A percentile compares a stretch with the other conserved stretches of the same genome.
Evolutionary conservation across 2,113 vertebrate genomes (phyloP).

Genomic region (Clinocottus analis): DNA sequence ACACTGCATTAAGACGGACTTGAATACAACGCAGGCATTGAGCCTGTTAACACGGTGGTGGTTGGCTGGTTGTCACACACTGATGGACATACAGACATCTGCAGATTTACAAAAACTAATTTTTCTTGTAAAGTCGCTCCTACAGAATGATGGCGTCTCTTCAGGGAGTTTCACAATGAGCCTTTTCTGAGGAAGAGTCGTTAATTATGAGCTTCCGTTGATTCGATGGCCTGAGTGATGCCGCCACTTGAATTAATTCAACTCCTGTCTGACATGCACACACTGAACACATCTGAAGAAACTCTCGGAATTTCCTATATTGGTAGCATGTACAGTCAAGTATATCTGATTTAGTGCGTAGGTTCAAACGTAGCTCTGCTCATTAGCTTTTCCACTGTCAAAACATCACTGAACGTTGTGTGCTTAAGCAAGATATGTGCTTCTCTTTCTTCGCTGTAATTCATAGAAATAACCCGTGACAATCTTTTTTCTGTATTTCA

Average conservation of each 20-base stretch:
- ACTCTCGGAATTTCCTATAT: constrained; percentile 18
- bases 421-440: constrained; percentile 4
- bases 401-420: constrained; percentile 26
- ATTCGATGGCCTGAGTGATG: not conserved
- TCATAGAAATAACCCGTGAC: constrained; percentile 6
- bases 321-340: constrained; percentile 9
- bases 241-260: constrained; percentile 5
- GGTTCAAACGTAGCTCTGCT: constrained; percentile 35
- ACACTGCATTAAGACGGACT: constrained; percentile 6
- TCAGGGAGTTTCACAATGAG: constrained; percentile 9
- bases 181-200: constrained; percentile 14
- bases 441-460: constrained; percentile 19
- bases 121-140: not conserved
- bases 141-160: not conserved
- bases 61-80: constrained; percentile 2
- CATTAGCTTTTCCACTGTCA: constrained; percentile 46
- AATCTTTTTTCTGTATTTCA: not conserved
- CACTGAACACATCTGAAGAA: constrained; percentile 28
- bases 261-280: constrained; percentile 1
- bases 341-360: constrained; percentile 14
- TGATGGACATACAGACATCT: not conserved
- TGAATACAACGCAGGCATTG: constrained; percentile 32
- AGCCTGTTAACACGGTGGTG: constrained; percentile 2
- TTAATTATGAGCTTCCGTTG: constrained; percentile 15
- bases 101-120: not conserved